Percentiles rank a stretch among this genome's conserved stretches.
These are phyloP conservation scores for Choristoneura rosaceana DNA, from an alignment of 2,888 invertebrate genomes.

Conservation along the genomic window DNA sequence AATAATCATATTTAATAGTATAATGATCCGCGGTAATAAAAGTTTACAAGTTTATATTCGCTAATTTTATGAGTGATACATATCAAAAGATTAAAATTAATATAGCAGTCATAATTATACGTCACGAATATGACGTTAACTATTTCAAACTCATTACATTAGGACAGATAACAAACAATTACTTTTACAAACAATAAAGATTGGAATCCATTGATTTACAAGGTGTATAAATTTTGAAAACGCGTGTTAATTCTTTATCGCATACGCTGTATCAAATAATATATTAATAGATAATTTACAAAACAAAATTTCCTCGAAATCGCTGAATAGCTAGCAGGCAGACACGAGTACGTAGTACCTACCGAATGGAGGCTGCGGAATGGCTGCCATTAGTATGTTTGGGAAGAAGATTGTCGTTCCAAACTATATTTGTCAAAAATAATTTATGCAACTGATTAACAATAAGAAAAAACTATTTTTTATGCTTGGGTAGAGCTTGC, in stretches of 20 bases:
- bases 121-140: constrained; percentile 3
- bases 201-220: constrained; percentile 17
- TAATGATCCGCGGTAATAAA: constrained; percentile 23
- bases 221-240: not conserved
- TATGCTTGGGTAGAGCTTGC: not conserved
- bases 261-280: not conserved
- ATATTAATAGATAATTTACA: not conserved
- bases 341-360: not conserved
- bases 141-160: constrained; percentile 1
- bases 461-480: not conserved
- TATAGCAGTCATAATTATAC: not conserved
- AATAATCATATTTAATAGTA: constrained; percentile 19
- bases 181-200: constrained; percentile 2
- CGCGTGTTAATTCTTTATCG: not conserved
- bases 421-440: not conserved
- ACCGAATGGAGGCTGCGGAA: not conserved
- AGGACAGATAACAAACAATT: not conserved
- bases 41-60: constrained; percentile 6
- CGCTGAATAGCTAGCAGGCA: not conserved
- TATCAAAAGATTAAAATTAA: constrained; percentile 15
- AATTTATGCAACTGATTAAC: not conserved
- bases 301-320: not conserved
- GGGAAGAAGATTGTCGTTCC: not conserved
- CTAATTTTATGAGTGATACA: constrained; percentile 12
- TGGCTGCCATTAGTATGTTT: not conserved